These are phyloP conservation scores for Drosophila subsilvestris DNA, from an alignment of 2,888 invertebrate species.

Conservation along the genomic window DNA sequence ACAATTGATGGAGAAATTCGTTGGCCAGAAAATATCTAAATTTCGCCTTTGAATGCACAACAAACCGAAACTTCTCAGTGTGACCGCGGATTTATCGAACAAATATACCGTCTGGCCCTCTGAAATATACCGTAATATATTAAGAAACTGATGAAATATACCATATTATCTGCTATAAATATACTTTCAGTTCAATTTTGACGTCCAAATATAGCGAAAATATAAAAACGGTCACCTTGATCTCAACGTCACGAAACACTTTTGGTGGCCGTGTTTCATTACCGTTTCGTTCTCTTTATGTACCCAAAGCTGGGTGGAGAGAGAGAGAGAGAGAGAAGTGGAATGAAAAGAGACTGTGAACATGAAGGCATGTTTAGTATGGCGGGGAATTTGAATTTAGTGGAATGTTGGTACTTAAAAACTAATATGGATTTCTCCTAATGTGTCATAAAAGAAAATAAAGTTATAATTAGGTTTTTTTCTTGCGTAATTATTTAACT, in stretches of 20 bases:
- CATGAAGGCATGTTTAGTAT: conserved; percentile 1
- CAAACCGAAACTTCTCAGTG: conserved; percentile 35
- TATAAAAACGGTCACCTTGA: no score
- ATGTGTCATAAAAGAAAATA: no score
- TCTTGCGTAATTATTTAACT: no score
- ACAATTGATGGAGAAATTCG: conserved; percentile 9
- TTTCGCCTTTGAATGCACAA: conserved; percentile 46
- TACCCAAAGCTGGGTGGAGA: conserved; percentile 45
- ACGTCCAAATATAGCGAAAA: no score
- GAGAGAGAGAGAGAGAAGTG: conserved; percentile 7
- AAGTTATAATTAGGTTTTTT: no score
- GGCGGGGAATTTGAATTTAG: conserved; percentile 21
- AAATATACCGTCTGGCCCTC: no score
- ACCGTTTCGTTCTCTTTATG: conserved; percentile 46
- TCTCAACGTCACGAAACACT: conserved; percentile 61
- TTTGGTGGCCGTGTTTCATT: conserved; percentile 43
- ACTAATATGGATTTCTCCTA: no score
- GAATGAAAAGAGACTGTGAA: conserved; percentile 9
- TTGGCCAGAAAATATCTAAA: not conserved
- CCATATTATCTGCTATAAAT: no score
- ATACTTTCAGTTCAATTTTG: no score
- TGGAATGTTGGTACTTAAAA: not conserved
- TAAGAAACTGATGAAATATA: no score
- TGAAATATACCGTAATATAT: no score
- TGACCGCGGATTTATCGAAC: no score